Percentiles rank a stretch among this genome's conserved stretches.
These are phyloP conservation scores for Junco hyemalis DNA, from an alignment of 2,113 vertebrate genomes.

Conservation along the genomic window DNA sequence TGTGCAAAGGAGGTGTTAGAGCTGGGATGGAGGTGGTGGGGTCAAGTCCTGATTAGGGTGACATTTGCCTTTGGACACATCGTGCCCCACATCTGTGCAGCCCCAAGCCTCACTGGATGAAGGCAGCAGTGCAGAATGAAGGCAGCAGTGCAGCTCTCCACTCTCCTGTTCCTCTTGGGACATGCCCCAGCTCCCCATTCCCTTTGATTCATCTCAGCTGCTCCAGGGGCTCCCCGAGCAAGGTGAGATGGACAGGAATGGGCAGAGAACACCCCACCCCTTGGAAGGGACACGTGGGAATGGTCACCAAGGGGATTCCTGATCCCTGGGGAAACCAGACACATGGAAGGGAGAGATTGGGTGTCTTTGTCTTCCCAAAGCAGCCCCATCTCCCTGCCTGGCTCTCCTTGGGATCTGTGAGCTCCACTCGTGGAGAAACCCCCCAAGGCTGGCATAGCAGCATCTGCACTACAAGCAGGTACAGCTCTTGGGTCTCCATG, in stretches of 20 bases:
- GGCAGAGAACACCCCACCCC: background rate
- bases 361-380: background rate
- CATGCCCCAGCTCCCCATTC: background rate
- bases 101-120: background rate
- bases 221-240: background rate
- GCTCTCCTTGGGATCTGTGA: background rate
- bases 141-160: background rate
- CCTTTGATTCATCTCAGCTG: background rate
- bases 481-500: background rate
- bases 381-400: background rate
- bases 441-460: background rate
- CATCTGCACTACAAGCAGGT: background rate
- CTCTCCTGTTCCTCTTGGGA: accelerated
- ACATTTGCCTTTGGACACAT: background rate
- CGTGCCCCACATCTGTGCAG: background rate
- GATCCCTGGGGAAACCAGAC: background rate
- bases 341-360: accelerated
- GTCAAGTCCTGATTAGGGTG: background rate
- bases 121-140: background rate
- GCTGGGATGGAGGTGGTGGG: background rate
- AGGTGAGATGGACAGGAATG: background rate
- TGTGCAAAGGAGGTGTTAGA: background rate
- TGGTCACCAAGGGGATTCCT: background rate
- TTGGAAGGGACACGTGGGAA: accelerated
- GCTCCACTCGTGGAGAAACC: background rate